phyloP scores from a whole-genome alignment of 92 coral and sea anemone genomes.

The Plumapathes pennacea region DNA sequence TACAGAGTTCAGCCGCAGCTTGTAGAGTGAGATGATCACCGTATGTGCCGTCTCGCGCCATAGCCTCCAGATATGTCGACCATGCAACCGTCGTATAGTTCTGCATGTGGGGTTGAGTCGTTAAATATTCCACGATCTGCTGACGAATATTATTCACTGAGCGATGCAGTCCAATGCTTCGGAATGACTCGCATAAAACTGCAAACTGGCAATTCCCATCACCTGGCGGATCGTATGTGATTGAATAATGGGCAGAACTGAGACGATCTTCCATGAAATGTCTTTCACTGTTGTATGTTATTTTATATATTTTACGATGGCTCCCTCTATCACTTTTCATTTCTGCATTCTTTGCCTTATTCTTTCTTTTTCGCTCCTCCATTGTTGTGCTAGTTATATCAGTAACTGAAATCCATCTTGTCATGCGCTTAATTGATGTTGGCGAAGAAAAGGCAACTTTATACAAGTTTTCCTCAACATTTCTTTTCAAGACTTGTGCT shows the following conservation, averaged over 20 bases:
- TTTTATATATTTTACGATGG: slow-evolving; percentile 19
- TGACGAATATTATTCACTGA: slow-evolving; percentile 15
- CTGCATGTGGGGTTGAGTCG: not conserved
- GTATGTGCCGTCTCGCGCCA: slow-evolving; percentile 12
- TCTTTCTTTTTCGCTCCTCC: slow-evolving; percentile 7
- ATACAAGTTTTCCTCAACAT: slow-evolving; percentile 2
- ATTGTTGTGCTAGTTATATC: slow-evolving; percentile 9
- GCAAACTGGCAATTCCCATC: slow-evolving; percentile 41
- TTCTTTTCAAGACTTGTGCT: slow-evolving; percentile 6
- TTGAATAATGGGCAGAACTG: not conserved
- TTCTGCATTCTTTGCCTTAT: not conserved
- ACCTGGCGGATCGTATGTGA: slow-evolving; percentile 16
- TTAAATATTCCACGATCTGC: slow-evolving; percentile 22
- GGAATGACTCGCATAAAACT: slow-evolving; percentile 3
- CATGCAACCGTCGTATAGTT: slow-evolving; percentile 30
- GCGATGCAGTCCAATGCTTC: slow-evolving; percentile 8
- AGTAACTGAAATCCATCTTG: slow-evolving; percentile 5
- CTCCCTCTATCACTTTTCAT: not conserved
- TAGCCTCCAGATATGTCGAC: slow-evolving; percentile 25
- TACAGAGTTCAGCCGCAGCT: slow-evolving; percentile 26
- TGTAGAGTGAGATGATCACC: slow-evolving; percentile 25
- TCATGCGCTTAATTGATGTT: not conserved
- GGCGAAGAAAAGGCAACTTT: slow-evolving; percentile 13
- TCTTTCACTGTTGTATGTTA: slow-evolving; percentile 3
- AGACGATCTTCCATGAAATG: slow-evolving; percentile 2